Evolutionary conservation across 2,797 vertebrate genomes (phyloP).

Genomic region (Bradypodion pumilum): DNA sequence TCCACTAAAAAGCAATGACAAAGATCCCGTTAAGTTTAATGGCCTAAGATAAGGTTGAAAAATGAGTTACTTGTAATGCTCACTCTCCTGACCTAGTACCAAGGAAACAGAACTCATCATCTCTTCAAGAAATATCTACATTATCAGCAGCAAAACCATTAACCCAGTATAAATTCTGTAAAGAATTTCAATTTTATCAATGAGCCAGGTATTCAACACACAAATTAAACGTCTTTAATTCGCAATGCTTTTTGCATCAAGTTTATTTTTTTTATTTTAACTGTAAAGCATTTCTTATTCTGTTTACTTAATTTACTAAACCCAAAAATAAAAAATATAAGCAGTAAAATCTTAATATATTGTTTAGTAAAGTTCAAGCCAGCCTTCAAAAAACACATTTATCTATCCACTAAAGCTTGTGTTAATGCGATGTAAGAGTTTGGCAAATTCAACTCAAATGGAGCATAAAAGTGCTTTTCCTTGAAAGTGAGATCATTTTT

Average conservation of each 20-base stretch:
- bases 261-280: conserved; percentile 36
- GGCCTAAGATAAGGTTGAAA: conserved; percentile 22
- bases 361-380: conserved; percentile 84
- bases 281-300: conserved; percentile 44
- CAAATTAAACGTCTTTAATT: conserved; percentile 38
- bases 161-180: conserved; percentile 28
- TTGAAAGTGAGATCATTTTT: conserved; percentile 86
- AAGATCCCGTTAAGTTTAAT: conserved; percentile 34
- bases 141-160: conserved; percentile 23
- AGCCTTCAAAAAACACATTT: conserved; percentile 77
- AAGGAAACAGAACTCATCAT: conserved; percentile 31
- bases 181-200: conserved; percentile 28
- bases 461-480: conserved; percentile 87
- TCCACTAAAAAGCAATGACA: conserved; percentile 32
- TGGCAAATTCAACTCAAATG: conserved; percentile 85
- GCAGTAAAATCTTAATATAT: conserved; percentile 79
- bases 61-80: conserved; percentile 10
- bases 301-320: conserved; percentile 54
- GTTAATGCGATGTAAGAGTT: conserved; percentile 83
- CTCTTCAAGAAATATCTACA: conserved; percentile 40
- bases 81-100: neutral
- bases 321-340: conserved; percentile 68
- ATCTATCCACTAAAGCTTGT: conserved; percentile 82
- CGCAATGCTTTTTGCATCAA: conserved; percentile 14
- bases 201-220: conserved; percentile 12